Evolutionary conservation across 2,888 invertebrate species (phyloP), one percentile per base, ranked within the genome.

Genomic region (Eupeodes luniger): DNA sequence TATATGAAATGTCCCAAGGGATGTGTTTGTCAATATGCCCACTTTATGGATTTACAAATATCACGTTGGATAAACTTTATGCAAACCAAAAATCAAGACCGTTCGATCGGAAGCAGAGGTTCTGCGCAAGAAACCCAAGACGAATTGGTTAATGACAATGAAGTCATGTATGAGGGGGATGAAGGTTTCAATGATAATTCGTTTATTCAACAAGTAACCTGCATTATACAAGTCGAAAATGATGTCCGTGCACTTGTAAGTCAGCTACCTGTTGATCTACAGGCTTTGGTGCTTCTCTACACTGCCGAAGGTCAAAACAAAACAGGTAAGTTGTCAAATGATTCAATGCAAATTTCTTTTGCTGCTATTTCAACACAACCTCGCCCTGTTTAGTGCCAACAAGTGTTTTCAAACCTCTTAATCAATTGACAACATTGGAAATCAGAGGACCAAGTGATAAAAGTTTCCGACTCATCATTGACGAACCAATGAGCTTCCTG

Each of bases 201-300:
- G 3, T 92, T 94, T 34, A 92, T 95, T 36, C 94, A 94, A 90
- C 94, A 94, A 85, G 94, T 94, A 34, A 95, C 94, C 59, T 95
- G 95, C 81, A 94, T 95, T 53, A 91, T 95, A 64, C 95, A 94
- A 91, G 93, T 93, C 6, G 93, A 94, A 84, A 93, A 92, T 10
- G 92, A 94, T 64, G 91, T 94, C 0, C 89, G 92, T 67, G 91
- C 93, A 7, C 91, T 95, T 16, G 90, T 95, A 69, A 91, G 92
- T 64, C 91, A 91, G 10, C 89, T 95, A 59, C 94, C 95, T 6
- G 92, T 93, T 62, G 94, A 95, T 90, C 92, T 94, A 16, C 94
- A 95, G 91, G 94, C 94, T 5, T 91, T 96, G 76, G 95, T 95
- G 1, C 91, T 96, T 53, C 93, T 96, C 11, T 95, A 96, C 34